Base-by-base conservation (phyloP, 2,888 invertebrate genomes). In the Rhingia campestris region DNA sequence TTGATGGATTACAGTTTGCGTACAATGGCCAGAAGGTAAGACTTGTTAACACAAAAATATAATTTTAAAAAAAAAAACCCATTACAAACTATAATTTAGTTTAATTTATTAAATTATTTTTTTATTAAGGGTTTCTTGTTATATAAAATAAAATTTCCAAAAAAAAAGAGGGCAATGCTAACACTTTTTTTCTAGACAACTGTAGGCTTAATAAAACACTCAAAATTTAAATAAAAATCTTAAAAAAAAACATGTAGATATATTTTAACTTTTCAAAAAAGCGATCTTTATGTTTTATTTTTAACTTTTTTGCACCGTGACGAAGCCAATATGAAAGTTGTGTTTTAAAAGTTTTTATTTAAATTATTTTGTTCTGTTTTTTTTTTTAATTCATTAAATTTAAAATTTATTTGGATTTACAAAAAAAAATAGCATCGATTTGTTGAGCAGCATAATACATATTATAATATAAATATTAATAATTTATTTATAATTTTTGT, bases 21-120 rank as follows among this genome's bases (percentile, higher is more conserved):
- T 97, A 91, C 97, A 96, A 92, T 97, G 97, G 97, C 96, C 96
- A 88, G 96, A 96, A 94, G 95, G 95, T 95, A 94, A 95, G 95
- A 93, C 89, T 67, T 67, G 51, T 69, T 61, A 43, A 47, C 9
- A 59, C 39, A 47, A 53, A 41, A 41, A 9, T 39, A n/a, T 81
- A 33, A 35, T 33, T 32, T 10, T n/a, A 41, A 43, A 58, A 12
- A n/a, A 12, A 49, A 22, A 37, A 37, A 61, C 49, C 14, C 14
- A 22, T 63, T 54, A 33, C 6, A 22, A 22, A 61, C 30, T 72
- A 22, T 66, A 49, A 39, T 58, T 45, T 59, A 63, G 33, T 75
- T 43, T 61, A 53, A 30, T 22, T 12, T 33, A 37, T 58, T 41
- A 30, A 10, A 69, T 75, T 45, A 4, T 6, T 43, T 54, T 66